Conservation (phyloP, 2,888 invertebrate genomes). For the Heliconius aoede region DNA sequence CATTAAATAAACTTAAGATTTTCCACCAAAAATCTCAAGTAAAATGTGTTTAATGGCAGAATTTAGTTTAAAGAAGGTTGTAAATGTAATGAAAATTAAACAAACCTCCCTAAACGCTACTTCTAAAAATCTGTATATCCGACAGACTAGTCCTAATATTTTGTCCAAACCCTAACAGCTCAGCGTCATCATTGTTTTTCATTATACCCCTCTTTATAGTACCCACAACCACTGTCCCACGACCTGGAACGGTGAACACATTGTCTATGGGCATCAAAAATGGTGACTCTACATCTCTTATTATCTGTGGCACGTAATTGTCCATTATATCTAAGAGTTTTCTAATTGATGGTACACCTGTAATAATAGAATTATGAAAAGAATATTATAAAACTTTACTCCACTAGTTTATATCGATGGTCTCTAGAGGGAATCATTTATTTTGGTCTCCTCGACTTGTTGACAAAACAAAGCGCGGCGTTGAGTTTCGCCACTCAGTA, state of each 20-base stretch:
- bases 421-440: too few species aligned
- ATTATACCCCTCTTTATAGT: conserved; percentile 89
- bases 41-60: conserved; percentile 17
- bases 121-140: conserved; percentile 94
- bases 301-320: conserved; percentile 87
- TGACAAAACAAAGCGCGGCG: too few species aligned
- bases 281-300: conserved; percentile 89
- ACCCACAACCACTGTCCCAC: conserved; percentile 95
- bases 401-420: too few species aligned
- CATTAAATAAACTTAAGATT: not conserved
- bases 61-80: conserved; percentile 21
- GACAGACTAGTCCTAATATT: conserved; percentile 88
- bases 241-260: conserved; percentile 92
- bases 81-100: too few species aligned
- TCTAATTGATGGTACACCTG: conserved; percentile 88
- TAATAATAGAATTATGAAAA: not conserved
- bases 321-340: conserved; percentile 90
- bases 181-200: conserved; percentile 88
- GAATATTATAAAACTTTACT: not conserved
- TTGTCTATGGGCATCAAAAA: conserved; percentile 95
- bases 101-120: conserved; percentile 86
- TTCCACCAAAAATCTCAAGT: conserved; percentile 8
- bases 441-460: too few species aligned
- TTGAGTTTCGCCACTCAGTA: too few species aligned
- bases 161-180: conserved; percentile 91